Conservation (phyloP, 2,797 vertebrate species). For the Enteromius afrohamiltoni region DNA sequence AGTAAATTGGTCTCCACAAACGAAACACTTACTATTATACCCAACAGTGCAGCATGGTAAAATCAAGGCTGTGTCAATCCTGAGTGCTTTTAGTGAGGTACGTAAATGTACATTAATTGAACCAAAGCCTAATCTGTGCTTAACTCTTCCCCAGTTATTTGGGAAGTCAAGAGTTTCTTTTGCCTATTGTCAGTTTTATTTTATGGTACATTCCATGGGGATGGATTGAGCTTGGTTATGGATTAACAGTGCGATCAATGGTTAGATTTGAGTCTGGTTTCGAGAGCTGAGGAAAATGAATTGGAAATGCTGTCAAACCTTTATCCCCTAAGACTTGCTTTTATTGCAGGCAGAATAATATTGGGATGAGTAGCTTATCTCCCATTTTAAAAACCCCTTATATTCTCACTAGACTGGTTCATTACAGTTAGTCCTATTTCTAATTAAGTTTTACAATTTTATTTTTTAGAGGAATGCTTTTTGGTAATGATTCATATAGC, state of each 20-base stretch:
- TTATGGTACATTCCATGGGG: slow-evolving; percentile 83
- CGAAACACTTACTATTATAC: slow-evolving; percentile 51
- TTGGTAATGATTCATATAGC: not conserved
- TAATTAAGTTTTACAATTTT: slow-evolving; percentile 22
- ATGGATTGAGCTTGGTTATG: slow-evolving; percentile 93
- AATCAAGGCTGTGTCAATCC: slow-evolving; percentile 39
- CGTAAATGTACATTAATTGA: slow-evolving; percentile 68
- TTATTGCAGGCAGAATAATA: slow-evolving; percentile 95
- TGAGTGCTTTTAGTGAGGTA: slow-evolving; percentile 59
- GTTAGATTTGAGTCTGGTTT: slow-evolving; percentile 86
- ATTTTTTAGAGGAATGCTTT: not conserved
- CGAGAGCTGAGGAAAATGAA: slow-evolving; percentile 95
- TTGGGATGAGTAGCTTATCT: slow-evolving; percentile 96
- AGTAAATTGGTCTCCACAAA: slow-evolving; percentile 65
- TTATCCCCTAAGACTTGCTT: slow-evolving; percentile 92
- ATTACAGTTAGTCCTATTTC: slow-evolving; percentile 48
- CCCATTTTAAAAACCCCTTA: slow-evolving; percentile 87
- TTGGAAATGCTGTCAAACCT: slow-evolving; percentile 97
- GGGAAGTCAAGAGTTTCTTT: slow-evolving; percentile 87
- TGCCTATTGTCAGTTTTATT: slow-evolving; percentile 88
- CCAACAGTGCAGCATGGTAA: slow-evolving; percentile 52
- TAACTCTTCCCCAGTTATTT: slow-evolving; percentile 81
- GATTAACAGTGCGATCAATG: slow-evolving; percentile 98
- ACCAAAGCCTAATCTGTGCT: slow-evolving; percentile 78
- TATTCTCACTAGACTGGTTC: slow-evolving; percentile 67